Percentiles rank a stretch among this genome's conserved stretches.
Conservation (phyloP, 1,140 invertebrate species). For the Uloborus diversus region DNA sequence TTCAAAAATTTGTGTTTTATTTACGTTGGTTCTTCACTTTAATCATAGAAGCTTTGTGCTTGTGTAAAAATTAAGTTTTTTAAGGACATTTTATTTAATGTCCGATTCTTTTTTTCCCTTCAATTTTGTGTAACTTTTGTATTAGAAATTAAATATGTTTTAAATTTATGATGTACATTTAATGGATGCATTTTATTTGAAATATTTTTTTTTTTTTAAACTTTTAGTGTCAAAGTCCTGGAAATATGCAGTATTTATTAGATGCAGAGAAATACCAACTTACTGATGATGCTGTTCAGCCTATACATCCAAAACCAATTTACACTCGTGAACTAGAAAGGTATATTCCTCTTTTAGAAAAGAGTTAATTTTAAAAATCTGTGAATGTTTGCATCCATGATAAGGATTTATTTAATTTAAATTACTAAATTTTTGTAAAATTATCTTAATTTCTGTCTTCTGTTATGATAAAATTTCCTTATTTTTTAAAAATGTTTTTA, state of each 20-base stretch:
- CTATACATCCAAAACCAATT: conserved; percentile 73
- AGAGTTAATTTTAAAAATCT: not conserved
- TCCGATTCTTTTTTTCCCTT: no score
- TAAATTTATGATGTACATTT: no score
- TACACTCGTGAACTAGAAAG: conserved; percentile 77
- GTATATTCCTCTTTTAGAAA: conserved; percentile 56
- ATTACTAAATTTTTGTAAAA: not conserved
- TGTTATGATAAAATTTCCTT: no score
- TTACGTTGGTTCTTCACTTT: no score
- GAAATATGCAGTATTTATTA: conserved; percentile 63
- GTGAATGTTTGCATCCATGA: not conserved
- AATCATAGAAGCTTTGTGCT: no score
- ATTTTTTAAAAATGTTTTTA: no score
- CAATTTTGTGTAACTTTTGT: no score
- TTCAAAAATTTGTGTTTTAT: no score
- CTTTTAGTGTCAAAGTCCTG: conserved; percentile 57
- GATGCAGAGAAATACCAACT: conserved; percentile 84
- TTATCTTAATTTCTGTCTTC: no score
- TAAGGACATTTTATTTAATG: no score
- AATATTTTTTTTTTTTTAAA: not conserved
- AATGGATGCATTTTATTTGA: conserved; percentile 11
- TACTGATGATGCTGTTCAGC: conserved; percentile 86
- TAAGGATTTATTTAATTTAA: not conserved
- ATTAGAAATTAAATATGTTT: no score
- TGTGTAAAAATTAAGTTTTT: no score